A percentile compares a stretch with the other conserved stretches of the same genome.
Conservation (phyloP, 2,113 vertebrate species). For the Dunckerocampus dactyliophorus region DNA sequence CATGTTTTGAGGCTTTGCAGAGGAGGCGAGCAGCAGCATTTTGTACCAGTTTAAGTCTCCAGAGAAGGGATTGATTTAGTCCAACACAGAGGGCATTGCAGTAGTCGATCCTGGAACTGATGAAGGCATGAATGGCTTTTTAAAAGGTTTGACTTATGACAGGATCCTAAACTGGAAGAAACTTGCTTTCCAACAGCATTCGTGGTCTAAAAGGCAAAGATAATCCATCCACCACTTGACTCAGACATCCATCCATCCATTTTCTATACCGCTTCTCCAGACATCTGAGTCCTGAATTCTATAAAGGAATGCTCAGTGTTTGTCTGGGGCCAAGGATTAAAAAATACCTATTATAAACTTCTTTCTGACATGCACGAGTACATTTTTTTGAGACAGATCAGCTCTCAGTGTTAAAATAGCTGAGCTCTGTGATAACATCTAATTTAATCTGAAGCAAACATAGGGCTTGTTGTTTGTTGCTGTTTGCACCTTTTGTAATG, state of each 20-base stretch:
- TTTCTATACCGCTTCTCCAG: too few species aligned
- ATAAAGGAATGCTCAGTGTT: neutral
- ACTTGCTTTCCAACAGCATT: too few species aligned
- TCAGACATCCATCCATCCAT: too few species aligned
- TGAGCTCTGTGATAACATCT: neutral
- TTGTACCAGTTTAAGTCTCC: too few species aligned
- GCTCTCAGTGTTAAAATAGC: neutral
- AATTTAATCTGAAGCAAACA: neutral
- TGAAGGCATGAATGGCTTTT: too few species aligned
- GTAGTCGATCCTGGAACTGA: too few species aligned
- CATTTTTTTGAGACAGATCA: neutral
- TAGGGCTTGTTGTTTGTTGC: slow-evolving; percentile 3
- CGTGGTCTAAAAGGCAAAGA: neutral
- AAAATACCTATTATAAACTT: slow-evolving; percentile 1
- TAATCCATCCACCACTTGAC: neutral
- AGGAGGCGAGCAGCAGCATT: too few species aligned
- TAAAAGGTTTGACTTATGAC: too few species aligned
- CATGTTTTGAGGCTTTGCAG: too few species aligned
- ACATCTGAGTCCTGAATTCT: neutral
- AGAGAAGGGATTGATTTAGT: too few species aligned
- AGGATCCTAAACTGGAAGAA: too few species aligned
- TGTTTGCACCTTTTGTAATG: neutral
- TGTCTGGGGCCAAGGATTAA: neutral
- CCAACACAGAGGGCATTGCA: too few species aligned
- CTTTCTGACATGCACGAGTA: neutral